Evolutionary conservation across 2,797 vertebrate species (phyloP).

Genomic region (Clarias laeviceps): DNA sequence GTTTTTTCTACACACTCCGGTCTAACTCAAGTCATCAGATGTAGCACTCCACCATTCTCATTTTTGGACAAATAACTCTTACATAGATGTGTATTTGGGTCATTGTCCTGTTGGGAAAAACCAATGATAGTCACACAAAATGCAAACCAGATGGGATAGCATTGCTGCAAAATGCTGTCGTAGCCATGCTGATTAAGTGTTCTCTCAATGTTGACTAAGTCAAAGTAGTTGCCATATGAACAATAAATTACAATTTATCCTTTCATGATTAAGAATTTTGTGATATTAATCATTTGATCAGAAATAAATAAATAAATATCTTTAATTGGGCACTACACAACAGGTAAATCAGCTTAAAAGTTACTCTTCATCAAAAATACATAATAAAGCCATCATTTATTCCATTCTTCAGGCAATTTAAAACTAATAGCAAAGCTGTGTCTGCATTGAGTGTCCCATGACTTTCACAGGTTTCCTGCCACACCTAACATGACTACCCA

Average conservation of each 20-base stretch:
- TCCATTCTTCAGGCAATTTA: background rate
- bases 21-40: too few species aligned
- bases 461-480: constrained; percentile 40
- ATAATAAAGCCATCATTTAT: background rate
- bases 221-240: background rate
- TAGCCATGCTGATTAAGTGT: too few species aligned
- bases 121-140: too few species aligned
- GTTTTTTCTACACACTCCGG: too few species aligned
- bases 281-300: background rate
- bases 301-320: background rate
- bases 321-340: background rate
- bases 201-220: too few species aligned
- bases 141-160: too few species aligned
- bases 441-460: constrained; percentile 40
- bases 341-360: background rate
- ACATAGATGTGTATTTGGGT: too few species aligned
- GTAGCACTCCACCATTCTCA: too few species aligned
- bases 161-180: too few species aligned
- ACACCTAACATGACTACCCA: constrained; percentile 31
- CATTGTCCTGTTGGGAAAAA: too few species aligned
- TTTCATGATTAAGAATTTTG: background rate
- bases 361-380: background rate
- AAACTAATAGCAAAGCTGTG: background rate
- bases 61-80: too few species aligned
- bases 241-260: background rate